These are phyloP conservation scores for Tokudaia tokunoshimensis DNA, from an alignment of 2,797 vertebrate genomes.

Conservation along the genomic window DNA sequence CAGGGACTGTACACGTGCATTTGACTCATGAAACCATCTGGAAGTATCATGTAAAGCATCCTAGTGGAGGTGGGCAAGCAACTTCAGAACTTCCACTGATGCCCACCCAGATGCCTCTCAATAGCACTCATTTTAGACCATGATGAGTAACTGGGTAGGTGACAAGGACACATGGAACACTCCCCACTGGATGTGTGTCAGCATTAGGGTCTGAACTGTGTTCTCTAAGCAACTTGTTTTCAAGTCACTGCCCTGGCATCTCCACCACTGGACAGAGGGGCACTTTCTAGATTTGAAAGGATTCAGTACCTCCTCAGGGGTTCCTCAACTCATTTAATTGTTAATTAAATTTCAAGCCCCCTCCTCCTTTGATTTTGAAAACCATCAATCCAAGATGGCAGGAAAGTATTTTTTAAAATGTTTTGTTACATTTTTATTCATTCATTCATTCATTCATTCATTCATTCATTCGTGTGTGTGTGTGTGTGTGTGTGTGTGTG, in stretches of 20 bases:
- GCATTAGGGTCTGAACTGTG: neutral
- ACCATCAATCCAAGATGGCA: constrained; percentile 67
- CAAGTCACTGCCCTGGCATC: neutral
- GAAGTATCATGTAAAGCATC: neutral
- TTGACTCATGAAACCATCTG: neutral
- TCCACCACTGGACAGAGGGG: neutral
- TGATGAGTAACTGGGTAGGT: neutral
- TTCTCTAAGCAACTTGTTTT: neutral
- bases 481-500: neutral
- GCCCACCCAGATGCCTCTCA: neutral
- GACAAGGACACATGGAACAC: neutral
- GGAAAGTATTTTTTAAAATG: neutral
- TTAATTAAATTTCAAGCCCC: neutral
- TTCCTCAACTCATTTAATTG: neutral
- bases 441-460: neutral
- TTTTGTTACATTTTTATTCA: neutral
- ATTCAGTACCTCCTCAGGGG: neutral
- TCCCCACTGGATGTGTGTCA: neutral
- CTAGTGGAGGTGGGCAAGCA: neutral
- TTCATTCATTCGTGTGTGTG: neutral
- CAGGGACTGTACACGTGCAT: neutral
- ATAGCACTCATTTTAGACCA: neutral
- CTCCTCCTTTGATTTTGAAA: constrained; percentile 67
- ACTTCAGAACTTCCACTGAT: neutral
- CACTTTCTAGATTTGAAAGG: neutral